Conservation (phyloP, 2,113 vertebrate genomes). For the Mobula birostris region DNA sequence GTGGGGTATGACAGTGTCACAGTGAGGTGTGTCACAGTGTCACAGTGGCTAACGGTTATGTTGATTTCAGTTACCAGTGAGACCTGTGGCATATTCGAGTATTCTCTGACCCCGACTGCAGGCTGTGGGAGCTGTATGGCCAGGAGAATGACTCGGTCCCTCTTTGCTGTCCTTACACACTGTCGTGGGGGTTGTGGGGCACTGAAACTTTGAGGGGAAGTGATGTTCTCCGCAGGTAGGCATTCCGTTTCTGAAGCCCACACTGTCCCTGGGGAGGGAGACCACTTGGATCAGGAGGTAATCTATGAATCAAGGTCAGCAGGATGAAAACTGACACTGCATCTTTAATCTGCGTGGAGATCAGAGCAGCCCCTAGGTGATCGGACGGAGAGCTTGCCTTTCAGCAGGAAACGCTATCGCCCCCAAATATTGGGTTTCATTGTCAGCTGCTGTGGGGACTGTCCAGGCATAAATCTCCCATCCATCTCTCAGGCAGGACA, state of each 20-base stretch:
- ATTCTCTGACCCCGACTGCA: too few species aligned
- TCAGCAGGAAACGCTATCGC: not conserved
- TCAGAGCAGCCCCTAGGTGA: not conserved
- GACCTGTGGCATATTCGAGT: too few species aligned
- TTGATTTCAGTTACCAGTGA: too few species aligned
- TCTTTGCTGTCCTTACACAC: too few species aligned
- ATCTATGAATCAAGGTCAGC: not conserved
- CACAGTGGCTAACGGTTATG: too few species aligned
- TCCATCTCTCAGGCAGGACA: not conserved
- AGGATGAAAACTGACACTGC: not conserved
- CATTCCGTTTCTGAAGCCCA: not conserved
- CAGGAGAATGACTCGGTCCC: too few species aligned
- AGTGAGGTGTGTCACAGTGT: too few species aligned
- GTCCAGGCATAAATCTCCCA: not conserved
- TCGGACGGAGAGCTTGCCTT: not conserved
- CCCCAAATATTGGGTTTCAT: not conserved
- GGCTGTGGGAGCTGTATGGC: too few species aligned
- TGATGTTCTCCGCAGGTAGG: too few species aligned
- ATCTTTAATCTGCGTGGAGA: not conserved
- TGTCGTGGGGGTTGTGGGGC: too few species aligned
- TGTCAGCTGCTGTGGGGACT: not conserved
- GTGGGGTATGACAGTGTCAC: too few species aligned
- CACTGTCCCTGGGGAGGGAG: not conserved
- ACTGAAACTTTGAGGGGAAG: too few species aligned
- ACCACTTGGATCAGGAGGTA: not conserved